phyloP scores from a whole-genome alignment of 1,140 invertebrate species.

The Drosophila simulans region DNA sequence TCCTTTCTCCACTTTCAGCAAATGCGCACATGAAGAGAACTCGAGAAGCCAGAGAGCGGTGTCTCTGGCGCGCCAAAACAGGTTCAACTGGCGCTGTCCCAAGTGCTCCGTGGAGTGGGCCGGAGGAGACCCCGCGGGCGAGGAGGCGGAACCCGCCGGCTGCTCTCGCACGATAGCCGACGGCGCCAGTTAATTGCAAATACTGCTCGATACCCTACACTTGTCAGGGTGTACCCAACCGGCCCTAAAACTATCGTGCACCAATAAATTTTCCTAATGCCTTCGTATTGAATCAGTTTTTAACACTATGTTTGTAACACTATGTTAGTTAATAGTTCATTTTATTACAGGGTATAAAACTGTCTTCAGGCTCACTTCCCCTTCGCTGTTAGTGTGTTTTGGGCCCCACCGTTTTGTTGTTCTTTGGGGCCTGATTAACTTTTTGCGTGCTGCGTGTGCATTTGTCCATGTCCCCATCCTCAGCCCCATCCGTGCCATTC shows the following conservation, averaged over 20 bases:
- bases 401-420: conserved; percentile 44
- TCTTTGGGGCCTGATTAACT: conserved; percentile 72
- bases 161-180: conserved; percentile 71
- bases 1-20: conserved; percentile 17
- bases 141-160: conserved; percentile 28
- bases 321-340: no score
- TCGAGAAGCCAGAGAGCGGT: conserved; percentile 31
- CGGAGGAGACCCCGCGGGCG: neutral
- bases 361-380: neutral
- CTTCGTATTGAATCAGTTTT: no score
- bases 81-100: conserved; percentile 64
- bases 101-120: conserved; percentile 26
- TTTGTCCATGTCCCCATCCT: conserved; percentile 31
- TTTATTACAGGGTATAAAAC: conserved; percentile 11
- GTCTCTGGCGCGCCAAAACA: conserved; percentile 72
- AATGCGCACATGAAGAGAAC: conserved; percentile 60
- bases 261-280: neutral
- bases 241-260: neutral
- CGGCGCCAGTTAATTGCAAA: conserved; percentile 84
- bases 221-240: neutral
- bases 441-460: conserved; percentile 73
- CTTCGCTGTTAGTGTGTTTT: conserved; percentile 11
- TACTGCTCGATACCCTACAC: conserved; percentile 56
- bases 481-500: conserved; percentile 2
- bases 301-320: neutral